Evolutionary conservation across 2,113 vertebrate species (phyloP), one percentile per base, ranked within the genome.

Genomic region (Aegotheles bennettii): DNA sequence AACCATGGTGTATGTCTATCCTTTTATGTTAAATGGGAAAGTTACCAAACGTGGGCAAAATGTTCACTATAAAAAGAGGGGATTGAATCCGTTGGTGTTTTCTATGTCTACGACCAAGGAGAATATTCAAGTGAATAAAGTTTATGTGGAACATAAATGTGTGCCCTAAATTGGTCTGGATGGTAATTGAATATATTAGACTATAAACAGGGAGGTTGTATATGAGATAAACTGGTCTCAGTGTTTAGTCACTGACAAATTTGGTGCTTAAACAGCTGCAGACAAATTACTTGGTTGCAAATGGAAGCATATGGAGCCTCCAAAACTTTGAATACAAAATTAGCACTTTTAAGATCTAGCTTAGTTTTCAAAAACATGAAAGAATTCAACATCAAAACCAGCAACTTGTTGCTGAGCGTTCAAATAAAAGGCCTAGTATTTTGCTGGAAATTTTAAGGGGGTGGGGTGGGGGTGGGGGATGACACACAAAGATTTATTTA

Each of bases 381-480:
- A n/a, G 29, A 61, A 70, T 61, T 78, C 29, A 42, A 1, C 36
- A 82, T 85, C 42, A 40, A 57, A 65, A 5, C n/a, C 45, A 74
- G 56, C 40, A 74, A 23, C 15, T 43, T 81, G 9, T 47, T 64
- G 33, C 6, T 25, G 19, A 69, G 29, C 0, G 3, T n/a, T 48
- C 0, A 0, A 38, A 38, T 75, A 48, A 59, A 79, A 59, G 6
- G 16, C 38, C 19, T 80, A 4, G 11, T 33, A 24, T 61, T 86
- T 63, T 60, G 48, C 50, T 60, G n/a, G 43, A 42, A 70, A 31
- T 59, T 31, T 42, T 67, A 42, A 45, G 43, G 26, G 15, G 9
- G 11, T 2, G 9, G 7, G 13, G 19, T 6, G 47, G 5, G 0
- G 3, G 6, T 6, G 14, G 7, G 17, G 7, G 56, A 15, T n/a